Conservation (phyloP, 2,113 vertebrate species). For the Aleadryas rufinucha region DNA sequence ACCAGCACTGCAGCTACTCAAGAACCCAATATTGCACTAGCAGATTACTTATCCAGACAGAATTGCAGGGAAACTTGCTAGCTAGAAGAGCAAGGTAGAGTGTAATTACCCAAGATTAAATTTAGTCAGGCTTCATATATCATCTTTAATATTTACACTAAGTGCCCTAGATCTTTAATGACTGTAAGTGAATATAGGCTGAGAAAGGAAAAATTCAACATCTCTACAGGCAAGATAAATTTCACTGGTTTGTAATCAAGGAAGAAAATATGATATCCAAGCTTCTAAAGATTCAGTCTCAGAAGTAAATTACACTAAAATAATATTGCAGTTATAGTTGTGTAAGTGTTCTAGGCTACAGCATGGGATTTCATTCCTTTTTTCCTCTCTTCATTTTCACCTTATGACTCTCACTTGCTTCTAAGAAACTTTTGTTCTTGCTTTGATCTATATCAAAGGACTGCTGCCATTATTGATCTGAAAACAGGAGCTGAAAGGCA, state of each 20-base stretch:
- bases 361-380: neutral
- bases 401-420: conserved; percentile 3
- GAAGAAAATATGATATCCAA: neutral
- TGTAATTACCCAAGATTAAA: conserved; percentile 19
- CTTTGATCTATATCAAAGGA: conserved; percentile 49
- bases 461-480: neutral
- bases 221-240: neutral
- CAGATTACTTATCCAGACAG: neutral
- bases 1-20: neutral
- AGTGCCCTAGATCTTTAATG: neutral
- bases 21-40: neutral
- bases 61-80: neutral
- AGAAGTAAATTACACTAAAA: neutral
- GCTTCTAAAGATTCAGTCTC: neutral
- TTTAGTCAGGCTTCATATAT: conserved; percentile 12
- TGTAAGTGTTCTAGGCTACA: neutral
- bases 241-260: conserved; percentile 3
- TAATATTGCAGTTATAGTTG: neutral
- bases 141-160: conserved; percentile 17
- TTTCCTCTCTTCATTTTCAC: neutral
- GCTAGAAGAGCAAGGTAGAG: neutral
- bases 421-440: neutral
- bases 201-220: neutral
- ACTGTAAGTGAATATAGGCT: neutral
- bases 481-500: neutral